A percentile compares a stretch with the other conserved stretches of the same genome.
phyloP scores from a whole-genome alignment of 2,113 vertebrate species.

The Eretmochelys imbricata region DNA sequence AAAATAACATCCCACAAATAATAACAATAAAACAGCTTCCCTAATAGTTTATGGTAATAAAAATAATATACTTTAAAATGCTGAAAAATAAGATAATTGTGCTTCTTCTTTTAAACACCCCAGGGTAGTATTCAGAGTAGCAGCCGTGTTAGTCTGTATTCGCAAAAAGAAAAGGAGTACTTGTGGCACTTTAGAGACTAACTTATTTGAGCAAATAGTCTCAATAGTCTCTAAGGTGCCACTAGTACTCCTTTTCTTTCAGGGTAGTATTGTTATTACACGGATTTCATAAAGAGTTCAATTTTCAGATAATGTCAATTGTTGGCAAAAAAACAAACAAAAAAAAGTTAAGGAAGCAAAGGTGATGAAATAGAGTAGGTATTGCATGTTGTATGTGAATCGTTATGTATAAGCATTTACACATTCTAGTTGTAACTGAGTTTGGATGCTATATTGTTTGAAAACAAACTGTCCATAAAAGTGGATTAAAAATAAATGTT shows the following conservation, averaged over 20 bases:
- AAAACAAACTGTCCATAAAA: accelerated
- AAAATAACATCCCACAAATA: background rate
- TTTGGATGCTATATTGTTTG: background rate
- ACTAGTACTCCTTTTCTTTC: too few relatives aligned
- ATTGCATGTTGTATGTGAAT: background rate
- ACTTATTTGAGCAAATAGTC: too few relatives aligned
- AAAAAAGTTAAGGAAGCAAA: background rate
- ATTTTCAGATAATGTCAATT: background rate
- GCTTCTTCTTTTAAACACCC: background rate
- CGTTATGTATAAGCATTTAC: background rate
- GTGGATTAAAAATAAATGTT: background rate
- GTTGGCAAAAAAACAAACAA: background rate
- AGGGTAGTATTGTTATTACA: background rate
- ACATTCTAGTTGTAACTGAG: background rate
- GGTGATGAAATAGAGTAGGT: background rate
- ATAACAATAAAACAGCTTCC: background rate
- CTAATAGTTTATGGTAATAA: background rate
- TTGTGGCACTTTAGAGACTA: too few relatives aligned
- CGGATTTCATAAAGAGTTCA: background rate
- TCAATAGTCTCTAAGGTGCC: too few relatives aligned
- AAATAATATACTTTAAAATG: background rate
- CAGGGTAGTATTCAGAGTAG: background rate
- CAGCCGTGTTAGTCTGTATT: too few relatives aligned
- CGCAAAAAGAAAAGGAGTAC: too few relatives aligned
- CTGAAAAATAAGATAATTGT: background rate